Percentiles rank a stretch among this genome's conserved stretches.
phyloP scores from a whole-genome alignment of 2,888 invertebrate species.

The Cinara cedri region DNA sequence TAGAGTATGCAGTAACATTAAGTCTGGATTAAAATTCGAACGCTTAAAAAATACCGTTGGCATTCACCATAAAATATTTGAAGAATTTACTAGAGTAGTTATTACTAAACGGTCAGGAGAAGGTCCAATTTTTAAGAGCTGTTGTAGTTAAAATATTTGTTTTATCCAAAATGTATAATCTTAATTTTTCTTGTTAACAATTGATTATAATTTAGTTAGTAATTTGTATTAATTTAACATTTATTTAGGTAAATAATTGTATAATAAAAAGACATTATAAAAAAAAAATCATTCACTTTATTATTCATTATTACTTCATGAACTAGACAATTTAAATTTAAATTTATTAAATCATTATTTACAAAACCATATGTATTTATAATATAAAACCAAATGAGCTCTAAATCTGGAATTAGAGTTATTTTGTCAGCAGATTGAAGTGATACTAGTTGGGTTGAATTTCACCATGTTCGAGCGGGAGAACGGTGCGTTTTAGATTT shows the following conservation, averaged over 20 bases:
- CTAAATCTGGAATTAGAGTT: no score
- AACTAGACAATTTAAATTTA: no score
- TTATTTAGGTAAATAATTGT: neutral
- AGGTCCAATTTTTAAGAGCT: constrained; percentile 87
- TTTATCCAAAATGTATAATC: constrained; percentile 8
- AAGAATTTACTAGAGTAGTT: constrained; percentile 87
- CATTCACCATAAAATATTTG: constrained; percentile 91
- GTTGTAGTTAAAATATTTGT: constrained; percentile 80
- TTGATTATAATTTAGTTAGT: neutral
- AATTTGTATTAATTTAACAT: neutral
- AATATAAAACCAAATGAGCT: no score
- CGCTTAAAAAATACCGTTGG: constrained; percentile 83
- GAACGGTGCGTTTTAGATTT: no score
- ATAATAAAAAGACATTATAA: no score
- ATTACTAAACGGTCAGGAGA: constrained; percentile 90
- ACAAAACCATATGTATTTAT: no score
- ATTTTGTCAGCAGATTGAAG: no score
- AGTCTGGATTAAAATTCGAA: constrained; percentile 81
- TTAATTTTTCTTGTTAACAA: constrained; percentile 27
- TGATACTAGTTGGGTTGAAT: no score
- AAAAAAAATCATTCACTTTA: no score
- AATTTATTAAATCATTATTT: no score
- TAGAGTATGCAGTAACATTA: constrained; percentile 88
- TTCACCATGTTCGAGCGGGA: no score
- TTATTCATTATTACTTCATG: no score